Evolutionary conservation across 2,888 invertebrate genomes (phyloP).

Genomic region (Mylabris sibirica): DNA sequence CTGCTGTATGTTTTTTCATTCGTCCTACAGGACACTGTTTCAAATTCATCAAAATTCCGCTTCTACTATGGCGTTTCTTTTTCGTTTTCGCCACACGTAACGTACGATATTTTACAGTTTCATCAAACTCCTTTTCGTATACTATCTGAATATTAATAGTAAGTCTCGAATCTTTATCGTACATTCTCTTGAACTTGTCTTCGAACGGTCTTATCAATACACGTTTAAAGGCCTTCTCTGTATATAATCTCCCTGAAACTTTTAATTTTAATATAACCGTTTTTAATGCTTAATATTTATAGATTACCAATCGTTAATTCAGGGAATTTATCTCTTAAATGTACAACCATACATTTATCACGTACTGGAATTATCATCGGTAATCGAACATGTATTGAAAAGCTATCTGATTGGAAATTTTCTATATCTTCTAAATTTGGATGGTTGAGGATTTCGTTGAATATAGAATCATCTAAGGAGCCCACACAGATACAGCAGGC

Average conservation of each 20-base stretch:
- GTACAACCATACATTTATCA: neutral
- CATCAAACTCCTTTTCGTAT: neutral
- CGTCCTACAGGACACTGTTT: neutral
- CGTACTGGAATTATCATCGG: neutral
- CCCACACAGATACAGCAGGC: conserved; percentile 10
- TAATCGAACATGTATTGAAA: neutral
- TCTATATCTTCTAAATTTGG: neutral
- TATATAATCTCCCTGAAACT: too few relatives aligned
- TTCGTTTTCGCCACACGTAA: neutral
- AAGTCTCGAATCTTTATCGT: neutral
- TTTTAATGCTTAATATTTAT: neutral
- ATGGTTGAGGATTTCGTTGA: neutral
- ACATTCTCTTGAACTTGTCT: neutral
- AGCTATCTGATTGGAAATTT: neutral
- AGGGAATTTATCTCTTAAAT: neutral
- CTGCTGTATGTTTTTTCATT: neutral
- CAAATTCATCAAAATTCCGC: neutral
- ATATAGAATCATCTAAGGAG: neutral
- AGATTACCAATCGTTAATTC: neutral
- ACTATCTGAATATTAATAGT: neutral
- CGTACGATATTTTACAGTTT: neutral
- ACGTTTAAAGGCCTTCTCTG: neutral
- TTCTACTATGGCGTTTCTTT: neutral
- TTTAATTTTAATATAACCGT: neutral
- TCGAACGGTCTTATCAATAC: neutral